Conservation (phyloP, 1,140 invertebrate genomes). For the Ladona fulva region DNA sequence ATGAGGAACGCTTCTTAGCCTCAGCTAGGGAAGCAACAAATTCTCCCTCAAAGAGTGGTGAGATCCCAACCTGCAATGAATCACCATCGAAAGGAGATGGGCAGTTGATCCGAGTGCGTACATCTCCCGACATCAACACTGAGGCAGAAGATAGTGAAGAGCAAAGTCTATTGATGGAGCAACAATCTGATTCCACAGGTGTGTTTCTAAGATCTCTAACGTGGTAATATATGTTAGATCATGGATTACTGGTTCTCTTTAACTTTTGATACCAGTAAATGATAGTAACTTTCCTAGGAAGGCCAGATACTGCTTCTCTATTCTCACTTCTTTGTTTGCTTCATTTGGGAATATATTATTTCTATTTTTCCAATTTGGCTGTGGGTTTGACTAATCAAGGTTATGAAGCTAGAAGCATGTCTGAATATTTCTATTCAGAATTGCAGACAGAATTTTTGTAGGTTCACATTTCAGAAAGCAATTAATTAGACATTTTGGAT, state of each 20-base stretch:
- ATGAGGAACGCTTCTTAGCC: slow-evolving; percentile 56
- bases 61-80: background rate
- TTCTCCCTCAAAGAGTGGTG: background rate
- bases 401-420: too few species aligned
- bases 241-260: background rate
- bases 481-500: too few species aligned
- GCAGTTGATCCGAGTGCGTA: slow-evolving; percentile 35
- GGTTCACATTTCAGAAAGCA: too few species aligned
- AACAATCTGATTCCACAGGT: background rate
- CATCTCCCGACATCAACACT: slow-evolving; percentile 28
- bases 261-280: background rate
- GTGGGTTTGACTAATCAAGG: too few species aligned
- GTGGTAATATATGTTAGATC: background rate
- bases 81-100: slow-evolving; percentile 18
- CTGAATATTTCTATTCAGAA: too few species aligned
- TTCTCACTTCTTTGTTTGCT: too few species aligned
- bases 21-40: slow-evolving; percentile 40
- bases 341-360: too few species aligned
- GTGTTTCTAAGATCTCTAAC: background rate
- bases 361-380: too few species aligned
- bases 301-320: too few species aligned
- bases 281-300: too few species aligned
- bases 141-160: slow-evolving; percentile 36
- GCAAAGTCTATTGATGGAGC: background rate
- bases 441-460: too few species aligned